Evolutionary conservation across 2,113 vertebrate species (phyloP).

Genomic region (Pseudopipra pipra): DNA sequence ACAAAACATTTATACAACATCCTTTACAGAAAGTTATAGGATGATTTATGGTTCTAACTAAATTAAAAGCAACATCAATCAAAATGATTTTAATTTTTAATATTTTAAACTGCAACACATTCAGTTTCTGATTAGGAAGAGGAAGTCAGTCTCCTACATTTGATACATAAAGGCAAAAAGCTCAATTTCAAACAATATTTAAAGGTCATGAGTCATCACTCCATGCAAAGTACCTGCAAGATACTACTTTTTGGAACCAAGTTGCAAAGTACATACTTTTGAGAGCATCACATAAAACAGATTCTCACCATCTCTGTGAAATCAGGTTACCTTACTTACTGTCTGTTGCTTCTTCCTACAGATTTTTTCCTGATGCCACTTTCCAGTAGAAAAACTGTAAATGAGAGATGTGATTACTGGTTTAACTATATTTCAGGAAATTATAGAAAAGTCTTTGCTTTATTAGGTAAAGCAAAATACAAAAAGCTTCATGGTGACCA

Average conservation of each 20-base stretch:
- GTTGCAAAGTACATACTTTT: background rate
- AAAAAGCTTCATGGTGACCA: background rate
- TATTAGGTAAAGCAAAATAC: background rate
- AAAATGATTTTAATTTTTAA: slow-evolving; percentile 27
- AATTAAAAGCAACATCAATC: slow-evolving; percentile 59
- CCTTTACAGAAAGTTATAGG: background rate
- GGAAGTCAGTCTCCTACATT: background rate
- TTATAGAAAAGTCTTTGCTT: background rate
- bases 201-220: background rate
- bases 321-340: background rate
- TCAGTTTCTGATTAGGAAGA: background rate
- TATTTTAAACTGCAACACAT: slow-evolving; percentile 6
- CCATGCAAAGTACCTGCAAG: background rate
- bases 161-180: background rate
- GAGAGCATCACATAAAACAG: accelerated
- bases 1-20: background rate
- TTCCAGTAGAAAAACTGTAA: background rate
- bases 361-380: background rate
- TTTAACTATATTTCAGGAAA: background rate
- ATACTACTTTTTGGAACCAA: background rate
- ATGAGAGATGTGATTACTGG: background rate
- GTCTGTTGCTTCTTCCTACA: background rate
- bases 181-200: background rate
- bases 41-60: slow-evolving; percentile 47
- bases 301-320: background rate